Percentiles rank a stretch among this genome's conserved stretches.
Conservation (phyloP, 2,888 invertebrate species). For the Lamellibrachia columna region DNA sequence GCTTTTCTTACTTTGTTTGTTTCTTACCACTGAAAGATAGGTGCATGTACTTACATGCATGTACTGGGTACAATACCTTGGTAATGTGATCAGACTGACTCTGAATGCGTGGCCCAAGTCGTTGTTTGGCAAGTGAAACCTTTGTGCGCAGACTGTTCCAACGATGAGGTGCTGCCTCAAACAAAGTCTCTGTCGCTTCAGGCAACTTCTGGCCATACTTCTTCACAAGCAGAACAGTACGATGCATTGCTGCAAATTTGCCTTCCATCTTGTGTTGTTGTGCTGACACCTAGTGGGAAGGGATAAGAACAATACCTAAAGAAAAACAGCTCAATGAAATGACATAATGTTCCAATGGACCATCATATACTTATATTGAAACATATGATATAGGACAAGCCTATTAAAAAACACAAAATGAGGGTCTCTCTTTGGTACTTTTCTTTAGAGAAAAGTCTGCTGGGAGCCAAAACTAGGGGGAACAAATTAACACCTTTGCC, state of each 20-base stretch:
- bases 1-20: too few relatives aligned
- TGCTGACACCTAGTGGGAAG: slow-evolving; percentile 58
- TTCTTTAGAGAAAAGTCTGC: too few relatives aligned
- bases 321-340: not conserved
- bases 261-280: slow-evolving; percentile 65
- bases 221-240: slow-evolving; percentile 62
- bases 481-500: too few relatives aligned
- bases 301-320: not conserved
- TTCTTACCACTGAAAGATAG: not conserved
- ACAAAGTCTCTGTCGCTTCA: slow-evolving; percentile 57
- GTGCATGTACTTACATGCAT: not conserved
- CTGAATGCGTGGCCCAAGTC: slow-evolving; percentile 64
- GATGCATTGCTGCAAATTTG: slow-evolving; percentile 64
- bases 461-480: too few relatives aligned
- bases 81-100: slow-evolving; percentile 63
- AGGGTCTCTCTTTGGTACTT: not conserved
- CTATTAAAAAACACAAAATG: not conserved
- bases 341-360: not conserved
- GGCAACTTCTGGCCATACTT: slow-evolving; percentile 62
- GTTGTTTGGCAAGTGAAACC: slow-evolving; percentile 64
- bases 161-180: slow-evolving; percentile 58
- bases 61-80: slow-evolving; percentile 46
- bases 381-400: not conserved
- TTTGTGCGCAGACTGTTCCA: slow-evolving; percentile 63
- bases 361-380: not conserved